Percentiles rank a stretch among this genome's conserved stretches.
These are phyloP conservation scores for Cacatua alba DNA, from an alignment of 2,113 vertebrate genomes.

Conservation along the genomic window DNA sequence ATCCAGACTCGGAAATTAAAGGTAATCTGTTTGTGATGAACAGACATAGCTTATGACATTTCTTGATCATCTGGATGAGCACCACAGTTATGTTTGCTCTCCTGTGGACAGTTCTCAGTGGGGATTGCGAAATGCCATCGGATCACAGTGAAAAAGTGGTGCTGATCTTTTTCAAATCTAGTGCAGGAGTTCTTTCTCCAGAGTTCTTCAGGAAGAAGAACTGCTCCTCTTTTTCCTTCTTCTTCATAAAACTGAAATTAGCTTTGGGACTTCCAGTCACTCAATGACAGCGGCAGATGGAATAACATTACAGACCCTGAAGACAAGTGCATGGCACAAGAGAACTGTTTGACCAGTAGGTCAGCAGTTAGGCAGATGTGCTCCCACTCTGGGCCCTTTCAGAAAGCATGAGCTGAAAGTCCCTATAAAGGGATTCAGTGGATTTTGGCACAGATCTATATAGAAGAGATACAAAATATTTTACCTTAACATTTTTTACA, in stretches of 20 bases:
- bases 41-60: neutral
- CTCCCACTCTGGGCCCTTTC: neutral
- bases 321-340: neutral
- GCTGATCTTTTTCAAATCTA: neutral
- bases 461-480: neutral
- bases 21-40: neutral
- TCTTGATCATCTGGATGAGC: neutral
- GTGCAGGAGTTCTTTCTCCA: neutral
- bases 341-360: neutral
- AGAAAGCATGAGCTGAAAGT: neutral
- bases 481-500: neutral
- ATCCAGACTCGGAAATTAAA: conserved; percentile 1
- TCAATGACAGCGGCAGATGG: neutral
- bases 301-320: neutral
- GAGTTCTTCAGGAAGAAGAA: neutral
- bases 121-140: neutral
- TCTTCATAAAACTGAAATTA: neutral
- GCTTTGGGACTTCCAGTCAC: neutral
- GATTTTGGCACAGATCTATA: neutral
- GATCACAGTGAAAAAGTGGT: neutral
- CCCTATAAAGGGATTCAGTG: neutral
- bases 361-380: neutral
- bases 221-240: neutral
- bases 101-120: neutral
- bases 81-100: neutral